These are phyloP conservation scores for Seriola aureovittata DNA, from an alignment of 2,113 vertebrate species.

Conservation along the genomic window DNA sequence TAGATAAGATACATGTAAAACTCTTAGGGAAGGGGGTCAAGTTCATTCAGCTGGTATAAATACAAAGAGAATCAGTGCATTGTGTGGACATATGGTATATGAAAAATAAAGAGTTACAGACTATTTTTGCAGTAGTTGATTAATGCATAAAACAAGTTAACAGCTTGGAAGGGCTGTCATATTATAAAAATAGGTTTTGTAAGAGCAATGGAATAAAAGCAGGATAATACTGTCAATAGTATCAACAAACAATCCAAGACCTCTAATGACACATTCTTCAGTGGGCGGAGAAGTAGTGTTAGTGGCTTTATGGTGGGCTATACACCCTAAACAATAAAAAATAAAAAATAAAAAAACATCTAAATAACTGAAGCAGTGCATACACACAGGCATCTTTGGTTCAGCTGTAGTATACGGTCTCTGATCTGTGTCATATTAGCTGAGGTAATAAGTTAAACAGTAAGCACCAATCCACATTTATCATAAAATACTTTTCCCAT, in stretches of 20 bases:
- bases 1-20: slow-evolving; percentile 39
- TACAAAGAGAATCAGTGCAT: slow-evolving; percentile 83
- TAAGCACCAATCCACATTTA: slow-evolving; percentile 89
- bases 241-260: slow-evolving; percentile 8
- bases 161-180: slow-evolving; percentile 13
- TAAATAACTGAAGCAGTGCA: slow-evolving; percentile 71
- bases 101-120: slow-evolving; percentile 16
- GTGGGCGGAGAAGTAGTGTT: slow-evolving; percentile 62
- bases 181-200: slow-evolving; percentile 42
- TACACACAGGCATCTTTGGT: slow-evolving; percentile 81
- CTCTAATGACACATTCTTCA: slow-evolving; percentile 52
- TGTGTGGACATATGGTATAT: slow-evolving; percentile 45
- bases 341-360: slow-evolving; percentile 28
- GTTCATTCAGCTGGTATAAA: slow-evolving; percentile 70
- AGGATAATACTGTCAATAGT: slow-evolving; percentile 55
- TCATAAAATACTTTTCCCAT: slow-evolving; percentile 48
- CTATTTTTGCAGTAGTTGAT: slow-evolving; percentile 33
- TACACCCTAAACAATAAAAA: slow-evolving; percentile 22
- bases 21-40: slow-evolving; percentile 46
- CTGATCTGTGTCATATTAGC: slow-evolving; percentile 63
- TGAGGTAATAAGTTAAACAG: slow-evolving; percentile 95
- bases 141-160: slow-evolving; percentile 51
- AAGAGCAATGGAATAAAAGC: slow-evolving; percentile 37
- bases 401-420: slow-evolving; percentile 81
- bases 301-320: slow-evolving; percentile 61